Base-by-base conservation (phyloP, 2,113 vertebrate genomes). In the Grus americana region DNA sequence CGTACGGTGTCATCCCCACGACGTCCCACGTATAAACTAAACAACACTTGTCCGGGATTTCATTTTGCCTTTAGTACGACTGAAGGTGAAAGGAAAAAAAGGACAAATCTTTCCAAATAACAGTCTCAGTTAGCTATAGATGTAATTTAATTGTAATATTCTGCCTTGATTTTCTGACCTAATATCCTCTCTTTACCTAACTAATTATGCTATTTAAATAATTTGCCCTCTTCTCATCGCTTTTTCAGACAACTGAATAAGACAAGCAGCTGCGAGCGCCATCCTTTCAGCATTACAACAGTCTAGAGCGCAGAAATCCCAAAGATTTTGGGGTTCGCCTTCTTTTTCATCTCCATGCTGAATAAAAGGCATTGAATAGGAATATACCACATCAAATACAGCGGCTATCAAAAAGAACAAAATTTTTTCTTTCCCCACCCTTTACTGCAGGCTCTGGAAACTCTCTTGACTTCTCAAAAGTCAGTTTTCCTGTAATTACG, bases 201-300 rank as follows among this genome's bases (percentile, higher is more conserved):
- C 67, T 95, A 79, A 84, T 86, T 79, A 71, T 50, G 42, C 72
- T 52, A 57, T 89, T 96, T 34, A 73, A 88, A 89, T 81, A 65
- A 95, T 72, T 74, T 89, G 75, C 73, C 68, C 40, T 94, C 86
- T 81, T 22, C 32, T 66, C 32, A 29, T 8, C 11, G 42, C 5
- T 62, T 54, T 57, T 29, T 57, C 61, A 14, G 81, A 68, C 79
- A 22, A 38, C 10, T 13, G 54, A 79, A 9, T 21, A 88, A 34
- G 44, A 40, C 21, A 47, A 65, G 26, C 34, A 62, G 26, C 52
- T 73, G 18, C 11, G 13, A 63, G 74, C 14, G 22, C 54, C 36
- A 58, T 16, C 84, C 47, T 59, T 79, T 79, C 16, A 15, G 76
- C 72, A 50, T 72, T 71, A 83, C n/a, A 32, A 46, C 8, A 18